Percentiles rank a stretch among this genome's conserved stretches.
phyloP scores from a whole-genome alignment of 2,113 vertebrate species.

The Hippocampus abdominalis region DNA sequence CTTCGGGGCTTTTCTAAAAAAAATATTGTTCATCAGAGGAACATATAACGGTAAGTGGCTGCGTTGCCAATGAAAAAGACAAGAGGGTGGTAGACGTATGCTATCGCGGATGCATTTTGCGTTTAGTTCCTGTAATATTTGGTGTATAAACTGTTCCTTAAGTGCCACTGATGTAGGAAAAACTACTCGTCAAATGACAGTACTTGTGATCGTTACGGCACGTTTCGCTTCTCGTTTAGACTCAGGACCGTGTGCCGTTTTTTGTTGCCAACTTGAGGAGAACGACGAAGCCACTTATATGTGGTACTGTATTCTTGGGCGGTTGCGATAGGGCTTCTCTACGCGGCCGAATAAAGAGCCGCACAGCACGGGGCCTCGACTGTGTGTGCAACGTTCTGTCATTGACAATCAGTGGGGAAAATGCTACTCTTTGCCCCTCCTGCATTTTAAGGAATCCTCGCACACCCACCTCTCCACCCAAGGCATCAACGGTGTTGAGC shows the following conservation, averaged over 20 bases:
- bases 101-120: conserved; percentile 3
- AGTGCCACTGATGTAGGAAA: background rate
- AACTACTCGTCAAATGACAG: conserved; percentile 12
- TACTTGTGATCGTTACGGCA: background rate
- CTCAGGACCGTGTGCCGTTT: background rate
- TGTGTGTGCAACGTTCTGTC: conserved; percentile 12
- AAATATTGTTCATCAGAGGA: conserved; percentile 18
- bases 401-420: conserved; percentile 4
- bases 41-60: conserved; percentile 51
- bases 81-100: conserved; percentile 9
- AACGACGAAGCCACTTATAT: conserved; percentile 32
- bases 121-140: conserved; percentile 2
- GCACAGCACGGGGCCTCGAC: conserved; percentile 28
- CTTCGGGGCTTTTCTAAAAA: conserved; percentile 34
- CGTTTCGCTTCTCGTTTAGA: background rate
- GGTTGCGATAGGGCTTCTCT: conserved; percentile 38
- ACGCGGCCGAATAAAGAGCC: conserved; percentile 2
- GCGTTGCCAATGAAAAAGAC: conserved; percentile 11
- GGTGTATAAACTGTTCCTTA: conserved; percentile 7
- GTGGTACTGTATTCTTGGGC: conserved; percentile 47
- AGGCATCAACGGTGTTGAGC: background rate
- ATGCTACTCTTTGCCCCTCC: background rate
- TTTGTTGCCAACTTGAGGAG: conserved; percentile 36
- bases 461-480: background rate
- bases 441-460: conserved; percentile 1